Base-by-base conservation (phyloP, 2,113 vertebrate genomes). In the Sitta europaea region DNA sequence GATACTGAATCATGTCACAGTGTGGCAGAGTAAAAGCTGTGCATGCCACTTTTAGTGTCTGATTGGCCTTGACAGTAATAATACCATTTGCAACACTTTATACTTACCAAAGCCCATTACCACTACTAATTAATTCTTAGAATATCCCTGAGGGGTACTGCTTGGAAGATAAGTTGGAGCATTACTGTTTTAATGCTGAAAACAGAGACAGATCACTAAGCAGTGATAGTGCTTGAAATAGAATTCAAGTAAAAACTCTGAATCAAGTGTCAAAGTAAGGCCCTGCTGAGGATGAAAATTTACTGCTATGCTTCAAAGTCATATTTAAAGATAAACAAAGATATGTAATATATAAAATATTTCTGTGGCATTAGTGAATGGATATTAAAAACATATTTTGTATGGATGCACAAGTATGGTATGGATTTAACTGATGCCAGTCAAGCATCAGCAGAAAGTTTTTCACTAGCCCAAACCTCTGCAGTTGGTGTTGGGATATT, bases 51-150 rank as follows among this genome's bases (percentile, higher is more conserved):
- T 95, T 65, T 85, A 87, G n/a, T 89, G 66, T 45, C 70, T 68
- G 89, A 85, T 96, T 91, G 4, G 57, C 80, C 70, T 63, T 91
- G 80, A 89, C 68, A 81, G n/a, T 75, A 89, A 78, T 91, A 89
- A 78, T 82, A 50, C n/a, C 65, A 72, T 89, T 95, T 81, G 94
- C 88, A 84, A 40, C 68, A 83, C 81, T 96, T 92, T 45, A 57
- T 74, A 78, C 24, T 92, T 95, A n/a, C 48, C 80, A 89, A 89
- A 96, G 57, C 51, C 72, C 68, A 81, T 96, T 95, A 96, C 55
- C 55, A 86, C 43, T 40, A 73, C 92, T 92, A 94, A 96, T 94
- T 95, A 95, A 93, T 94, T 97, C 72, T 77, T 92, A 84, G 86
- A 92, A 91, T 53, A 72, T 58, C 79, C 88, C 55, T 77, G 76